Percentiles rank a stretch among this genome's conserved stretches.
These are phyloP conservation scores for Tragelaphus scriptus DNA, from an alignment of 2,113 vertebrate species.

Conservation along the genomic window DNA sequence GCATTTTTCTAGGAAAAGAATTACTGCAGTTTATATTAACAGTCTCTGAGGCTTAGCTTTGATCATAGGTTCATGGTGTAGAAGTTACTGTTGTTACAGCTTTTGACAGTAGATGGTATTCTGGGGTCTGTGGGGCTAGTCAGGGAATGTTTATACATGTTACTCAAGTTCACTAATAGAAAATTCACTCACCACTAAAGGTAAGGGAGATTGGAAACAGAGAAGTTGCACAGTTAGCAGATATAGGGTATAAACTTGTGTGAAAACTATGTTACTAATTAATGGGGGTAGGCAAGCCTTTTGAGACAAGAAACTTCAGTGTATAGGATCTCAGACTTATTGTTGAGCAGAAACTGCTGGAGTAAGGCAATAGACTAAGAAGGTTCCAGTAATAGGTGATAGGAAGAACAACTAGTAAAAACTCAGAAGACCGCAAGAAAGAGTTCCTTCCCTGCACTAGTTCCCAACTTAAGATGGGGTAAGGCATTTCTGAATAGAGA, in stretches of 20 bases:
- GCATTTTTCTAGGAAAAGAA: neutral
- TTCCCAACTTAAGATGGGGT: neutral
- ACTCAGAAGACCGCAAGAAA: neutral
- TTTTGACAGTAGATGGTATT: neutral
- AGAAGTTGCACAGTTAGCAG: neutral
- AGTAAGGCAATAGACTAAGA: neutral
- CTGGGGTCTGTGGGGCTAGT: neutral
- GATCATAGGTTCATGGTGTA: neutral
- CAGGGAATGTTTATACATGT: neutral
- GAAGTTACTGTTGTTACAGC: neutral
- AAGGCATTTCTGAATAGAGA: neutral
- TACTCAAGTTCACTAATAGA: neutral
- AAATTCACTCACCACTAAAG: neutral
- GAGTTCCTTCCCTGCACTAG: neutral
- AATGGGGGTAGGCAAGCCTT: neutral
- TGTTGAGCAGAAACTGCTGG: neutral
- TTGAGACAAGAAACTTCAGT: neutral
- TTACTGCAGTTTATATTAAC: neutral
- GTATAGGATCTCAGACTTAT: neutral
- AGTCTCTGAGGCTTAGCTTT: neutral
- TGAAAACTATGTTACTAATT: neutral
- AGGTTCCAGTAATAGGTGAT: neutral
- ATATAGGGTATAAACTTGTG: neutral
- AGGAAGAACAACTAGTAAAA: neutral
- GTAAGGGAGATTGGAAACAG: neutral